These are phyloP conservation scores for Deilephila elpenor DNA, from an alignment of 2,888 invertebrate genomes.

Conservation along the genomic window DNA sequence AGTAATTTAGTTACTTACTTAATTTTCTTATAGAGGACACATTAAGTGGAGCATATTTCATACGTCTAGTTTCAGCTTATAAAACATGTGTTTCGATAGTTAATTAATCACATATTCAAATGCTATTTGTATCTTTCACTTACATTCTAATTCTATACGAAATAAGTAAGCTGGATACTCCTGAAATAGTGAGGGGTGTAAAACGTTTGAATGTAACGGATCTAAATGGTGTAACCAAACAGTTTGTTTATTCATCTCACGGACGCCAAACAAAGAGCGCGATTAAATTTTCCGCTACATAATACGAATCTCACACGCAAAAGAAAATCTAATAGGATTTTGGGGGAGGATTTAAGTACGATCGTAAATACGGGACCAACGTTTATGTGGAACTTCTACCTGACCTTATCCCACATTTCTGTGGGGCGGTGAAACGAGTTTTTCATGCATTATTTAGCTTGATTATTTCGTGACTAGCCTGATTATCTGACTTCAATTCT, in stretches of 20 bases:
- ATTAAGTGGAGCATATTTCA: too few species aligned
- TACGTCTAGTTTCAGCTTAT: too few species aligned
- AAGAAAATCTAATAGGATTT: constrained; percentile 51
- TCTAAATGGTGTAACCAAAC: constrained; percentile 34
- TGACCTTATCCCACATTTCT: too few species aligned
- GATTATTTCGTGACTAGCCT: too few species aligned
- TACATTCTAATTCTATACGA: not conserved
- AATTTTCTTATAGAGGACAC: too few species aligned
- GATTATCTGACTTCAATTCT: too few species aligned
- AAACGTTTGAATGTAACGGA: constrained; percentile 18
- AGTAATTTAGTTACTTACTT: too few species aligned
- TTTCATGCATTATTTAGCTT: too few species aligned
- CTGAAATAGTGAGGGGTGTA: constrained; percentile 32
- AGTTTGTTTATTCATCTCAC: constrained; percentile 77
- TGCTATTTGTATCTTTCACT: too few species aligned
- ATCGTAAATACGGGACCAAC: constrained; percentile 40
- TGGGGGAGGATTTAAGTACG: constrained; percentile 30
- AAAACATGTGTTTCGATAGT: too few species aligned
- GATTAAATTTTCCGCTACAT: constrained; percentile 80
- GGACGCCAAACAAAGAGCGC: constrained; percentile 71
- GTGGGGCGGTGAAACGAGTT: too few species aligned
- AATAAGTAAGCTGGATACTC: not conserved
- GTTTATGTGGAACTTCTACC: not conserved
- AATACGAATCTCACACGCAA: constrained; percentile 66
- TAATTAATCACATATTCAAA: too few species aligned